Base-by-base conservation (phyloP, 1,140 invertebrate genomes). In the Theocolax elegans region DNA sequence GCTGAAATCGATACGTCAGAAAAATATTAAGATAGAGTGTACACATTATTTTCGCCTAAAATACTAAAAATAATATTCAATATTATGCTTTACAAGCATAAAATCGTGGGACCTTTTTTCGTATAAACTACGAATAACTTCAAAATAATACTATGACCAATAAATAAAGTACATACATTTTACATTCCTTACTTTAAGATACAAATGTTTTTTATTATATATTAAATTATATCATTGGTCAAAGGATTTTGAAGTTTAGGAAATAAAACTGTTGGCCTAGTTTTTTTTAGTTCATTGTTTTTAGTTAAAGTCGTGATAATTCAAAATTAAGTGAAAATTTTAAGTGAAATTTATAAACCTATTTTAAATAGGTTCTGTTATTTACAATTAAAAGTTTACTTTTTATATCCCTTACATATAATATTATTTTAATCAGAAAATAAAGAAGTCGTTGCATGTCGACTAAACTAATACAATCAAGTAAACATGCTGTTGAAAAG, bases 311-410 rank as follows among this genome's bases (percentile, higher is more conserved):
- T 77, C 73, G 72, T 75, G 74, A 74, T 77, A 72, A 62, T 60
- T 72, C 71, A 68, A 71, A 76, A 70, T 75, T 75, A 67, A 64
- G 67, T 31, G 46, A 71, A 23, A 23, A 75, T 75, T 74, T 72
- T 78, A 77, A 77, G 44, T 76, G 67, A 72, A 72, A 73, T 75
- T 73, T 81, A 80, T 75, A 23, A 69, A 79, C 76, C 77, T 82
- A 80, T 79, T 74, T 46, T 49, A 70, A 75, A 79, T 81, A 80
- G 76, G 78, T 77, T 78, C 44, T 81, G 78, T 80, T 81, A 75
- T 72, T 74, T 64, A 74, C 77, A 74, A 60, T 76, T 66, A 72
- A 79, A 78, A 78, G 75, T 78, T 81, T 81, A 81, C 71, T 80
- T 81, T 78, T 80, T 76, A 59, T 25, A 31, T 54, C 25, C 42